Conservation (phyloP, 1,140 invertebrate species). For the Plutomurus gul region DNA sequence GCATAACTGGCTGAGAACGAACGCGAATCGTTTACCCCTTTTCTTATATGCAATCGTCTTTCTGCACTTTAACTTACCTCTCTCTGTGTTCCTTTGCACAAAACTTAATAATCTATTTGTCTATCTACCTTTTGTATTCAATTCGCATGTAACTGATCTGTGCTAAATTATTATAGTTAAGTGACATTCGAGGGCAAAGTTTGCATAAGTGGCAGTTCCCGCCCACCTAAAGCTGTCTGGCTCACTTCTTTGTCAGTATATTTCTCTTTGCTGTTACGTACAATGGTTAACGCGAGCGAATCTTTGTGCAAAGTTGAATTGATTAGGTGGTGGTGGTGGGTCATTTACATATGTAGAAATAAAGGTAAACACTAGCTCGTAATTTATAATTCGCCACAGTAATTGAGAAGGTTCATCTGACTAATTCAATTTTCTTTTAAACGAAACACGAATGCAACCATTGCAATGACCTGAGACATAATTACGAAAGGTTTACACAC, state of each 20-base stretch:
- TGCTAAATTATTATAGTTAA: slow-evolving; percentile 23
- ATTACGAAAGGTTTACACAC: too few relatives aligned
- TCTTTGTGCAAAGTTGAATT: background rate
- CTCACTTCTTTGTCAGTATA: slow-evolving; percentile 6
- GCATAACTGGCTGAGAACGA: too few relatives aligned
- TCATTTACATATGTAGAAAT: background rate
- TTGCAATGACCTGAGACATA: too few relatives aligned
- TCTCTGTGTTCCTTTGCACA: background rate
- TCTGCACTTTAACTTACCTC: too few relatives aligned
- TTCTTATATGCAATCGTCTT: too few relatives aligned
- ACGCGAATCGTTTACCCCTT: too few relatives aligned
- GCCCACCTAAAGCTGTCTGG: background rate
- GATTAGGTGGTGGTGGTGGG: background rate
- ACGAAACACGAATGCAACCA: too few relatives aligned
- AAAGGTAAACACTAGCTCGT: slow-evolving; percentile 14
- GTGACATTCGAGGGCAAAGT: slow-evolving; percentile 44
- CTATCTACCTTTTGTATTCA: too few relatives aligned
- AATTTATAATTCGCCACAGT: slow-evolving; percentile 8
- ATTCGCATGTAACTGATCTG: too few relatives aligned
- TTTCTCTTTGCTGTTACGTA: background rate
- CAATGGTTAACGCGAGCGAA: too few relatives aligned
- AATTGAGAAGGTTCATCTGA: background rate
- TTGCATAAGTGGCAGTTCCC: slow-evolving; percentile 39
- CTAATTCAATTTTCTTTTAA: slow-evolving; percentile 16
- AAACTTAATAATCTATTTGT: background rate